Base-by-base conservation (phyloP, 2,113 vertebrate genomes). In the Alosa alosa region DNA sequence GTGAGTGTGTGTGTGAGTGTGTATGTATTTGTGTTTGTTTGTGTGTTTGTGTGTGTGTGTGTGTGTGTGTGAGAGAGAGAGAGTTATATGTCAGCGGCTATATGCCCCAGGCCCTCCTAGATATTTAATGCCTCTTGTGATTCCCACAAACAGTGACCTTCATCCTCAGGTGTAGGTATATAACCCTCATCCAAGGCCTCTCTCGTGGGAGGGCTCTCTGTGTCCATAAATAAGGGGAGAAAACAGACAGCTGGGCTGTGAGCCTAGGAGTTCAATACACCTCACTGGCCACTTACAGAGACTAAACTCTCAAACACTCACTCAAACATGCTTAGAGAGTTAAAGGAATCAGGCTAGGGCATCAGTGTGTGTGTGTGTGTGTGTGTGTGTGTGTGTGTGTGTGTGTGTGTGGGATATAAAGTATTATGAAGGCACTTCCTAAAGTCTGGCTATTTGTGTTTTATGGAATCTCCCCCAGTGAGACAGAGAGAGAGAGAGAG, bases 401-500 rank as follows among this genome's bases (percentile, higher is more conserved):
- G 60, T 64, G 60, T 64, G 57, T 64, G 6, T 64, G 57, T n/a
- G 81, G 60, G 60, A 64, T 25, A n/a, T 64, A 64, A 64, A 64
- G 60, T 25, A 64, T 25, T 64, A 64, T 64, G 60, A n/a, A 64
- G 60, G 22, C 60, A 25, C 60, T 64, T 64, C 60, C 60, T 64
- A 64, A 64, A 64, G 60, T 64, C 60, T n/a, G 15, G 41, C 50
- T 86, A 86, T 87, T 88, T 86, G 83, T 81, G 78, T 25, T 84
- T 83, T 85, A 81, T 82, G 83, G 25, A 83, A 81, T 50, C 22
- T 83, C 68, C 18, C 82, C 50, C 36, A 64, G 60, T 81, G 44
- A 86, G 57, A 85, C 3, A 64, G 57, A 64, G 18, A n/a, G 22
- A 64, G 57, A 64, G 57, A n/a, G 22, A n/a, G 57, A 22, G 18